Base-by-base conservation (phyloP, 1,140 invertebrate genomes). In the Achroia grisella region DNA sequence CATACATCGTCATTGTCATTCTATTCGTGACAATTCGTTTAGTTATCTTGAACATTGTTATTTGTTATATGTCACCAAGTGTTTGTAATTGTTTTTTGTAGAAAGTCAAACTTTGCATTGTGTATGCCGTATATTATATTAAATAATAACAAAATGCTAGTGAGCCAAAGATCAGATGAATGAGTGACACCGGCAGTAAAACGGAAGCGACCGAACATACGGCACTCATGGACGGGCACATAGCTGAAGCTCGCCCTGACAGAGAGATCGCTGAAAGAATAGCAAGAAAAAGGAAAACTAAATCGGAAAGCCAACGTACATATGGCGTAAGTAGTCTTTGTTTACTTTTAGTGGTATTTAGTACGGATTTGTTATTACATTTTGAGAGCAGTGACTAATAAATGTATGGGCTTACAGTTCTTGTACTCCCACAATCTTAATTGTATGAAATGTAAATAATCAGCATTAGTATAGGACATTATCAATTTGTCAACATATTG, bases 161-260 rank as follows among this genome's bases (percentile, higher is more conserved):
- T 42, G n/a, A 48, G 13, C 17, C 28, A 50, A 62, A 59, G 52
- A 45, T 53, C 72, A 56, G 43, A 73, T 85, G 71, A 80, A 86
- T 86, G 83, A 85, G 71, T 77, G 70, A 75, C 46, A 66, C 69
- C 45, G 59, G 64, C 52, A 82, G 71, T 59, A 67, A 80, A 45
- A 66, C 52, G 27, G 62, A 75, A 70, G 87, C 88, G 62, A 90
- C 91, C 75, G 92, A 93, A 87, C 89, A 89, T 59, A 93, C 92
- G 74, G 91, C 91, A 86, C 90, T 93, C 59, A 93, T 93, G 92
- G 91, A 93, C 86, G 91, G 89, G 71, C 91, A 93, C 87, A 92
- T 93, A 63, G 90, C 88, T 56, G 89, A 82, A 71, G 74, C 80
- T 40, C 73, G 77, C 42, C 71, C 78, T 12, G 72, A 71, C 48